Percentiles rank a stretch among this genome's conserved stretches.
Conservation (phyloP, 2,113 vertebrate genomes). For the Heteronetta atricapilla region DNA sequence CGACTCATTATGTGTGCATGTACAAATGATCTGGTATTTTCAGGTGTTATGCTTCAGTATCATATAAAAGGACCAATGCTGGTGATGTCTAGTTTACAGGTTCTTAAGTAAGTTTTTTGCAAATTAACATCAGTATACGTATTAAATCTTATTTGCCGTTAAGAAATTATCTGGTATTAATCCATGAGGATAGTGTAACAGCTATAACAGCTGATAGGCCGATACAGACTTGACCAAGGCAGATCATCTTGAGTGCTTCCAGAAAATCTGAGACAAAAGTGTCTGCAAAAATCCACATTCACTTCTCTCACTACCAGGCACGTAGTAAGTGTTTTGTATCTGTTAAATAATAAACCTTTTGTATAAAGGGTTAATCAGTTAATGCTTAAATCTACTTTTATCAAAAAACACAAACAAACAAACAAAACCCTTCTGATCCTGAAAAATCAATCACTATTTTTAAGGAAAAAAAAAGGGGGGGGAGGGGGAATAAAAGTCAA, state of each 20-base stretch:
- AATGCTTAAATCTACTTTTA: not conserved
- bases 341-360: not conserved
- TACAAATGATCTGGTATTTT: not conserved
- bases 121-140: not conserved
- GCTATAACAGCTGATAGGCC: not conserved
- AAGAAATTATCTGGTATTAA: not conserved
- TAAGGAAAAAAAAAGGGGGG: not conserved
- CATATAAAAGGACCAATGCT: not conserved
- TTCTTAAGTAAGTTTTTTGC: not conserved
- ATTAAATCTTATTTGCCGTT: not conserved
- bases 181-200: not conserved
- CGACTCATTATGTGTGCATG: fast-evolving
- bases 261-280: not conserved
- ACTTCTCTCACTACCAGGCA: not conserved
- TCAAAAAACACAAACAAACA: not conserved
- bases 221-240: not conserved
- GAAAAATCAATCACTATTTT: not conserved
- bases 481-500: not conserved
- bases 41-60: not conserved
- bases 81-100: not conserved
- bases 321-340: not conserved
- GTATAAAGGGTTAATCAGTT: not conserved
- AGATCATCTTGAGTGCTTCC: not conserved
- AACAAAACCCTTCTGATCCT: not conserved
- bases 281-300: not conserved